Evolutionary conservation across 2,797 vertebrate genomes (phyloP).

Genomic region (Phoebastria nigripes): DNA sequence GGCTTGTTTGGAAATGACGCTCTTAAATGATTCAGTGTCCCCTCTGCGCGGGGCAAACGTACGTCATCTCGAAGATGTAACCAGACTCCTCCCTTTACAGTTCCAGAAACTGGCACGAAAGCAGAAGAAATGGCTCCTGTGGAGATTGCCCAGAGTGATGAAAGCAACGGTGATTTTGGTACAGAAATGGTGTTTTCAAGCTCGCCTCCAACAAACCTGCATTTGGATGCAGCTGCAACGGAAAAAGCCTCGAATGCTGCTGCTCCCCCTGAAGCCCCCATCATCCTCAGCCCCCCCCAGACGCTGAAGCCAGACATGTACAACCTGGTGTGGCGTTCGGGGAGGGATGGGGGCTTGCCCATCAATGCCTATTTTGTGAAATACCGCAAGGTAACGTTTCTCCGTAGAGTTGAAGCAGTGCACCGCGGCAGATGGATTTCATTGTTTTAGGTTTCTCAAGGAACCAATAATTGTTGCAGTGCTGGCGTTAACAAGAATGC

Average conservation of each 20-base stretch:
- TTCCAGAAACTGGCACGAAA: slow-evolving; percentile 62
- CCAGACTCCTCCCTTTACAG: slow-evolving; percentile 58
- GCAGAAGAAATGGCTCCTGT: slow-evolving; percentile 16
- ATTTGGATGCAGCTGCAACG: not conserved
- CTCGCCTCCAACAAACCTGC: not conserved
- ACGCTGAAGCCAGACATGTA: slow-evolving; percentile 88
- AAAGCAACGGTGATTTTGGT: slow-evolving; percentile 60
- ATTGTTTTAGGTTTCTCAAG: rapidly evolving
- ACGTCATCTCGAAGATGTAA: not conserved
- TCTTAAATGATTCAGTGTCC: not conserved
- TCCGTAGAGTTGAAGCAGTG: rapidly evolving
- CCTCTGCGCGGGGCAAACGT: rapidly evolving
- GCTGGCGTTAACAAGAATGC: not conserved
- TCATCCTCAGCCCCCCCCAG: slow-evolving; percentile 93
- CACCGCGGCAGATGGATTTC: not conserved
- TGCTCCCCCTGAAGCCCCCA: slow-evolving; percentile 88
- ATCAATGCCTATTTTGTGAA: slow-evolving; percentile 95
- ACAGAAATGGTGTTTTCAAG: not conserved
- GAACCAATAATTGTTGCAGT: rapidly evolving
- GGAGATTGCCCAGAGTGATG: slow-evolving; percentile 76
- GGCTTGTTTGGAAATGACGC: not conserved
- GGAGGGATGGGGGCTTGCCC: slow-evolving; percentile 84
- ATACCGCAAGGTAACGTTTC: slow-evolving; percentile 88
- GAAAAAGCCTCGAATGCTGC: slow-evolving; percentile 59
- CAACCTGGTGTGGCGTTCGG: slow-evolving; percentile 88